These are phyloP conservation scores for Galemys pyrenaicus DNA, from an alignment of 2,113 vertebrate species.

Conservation along the genomic window DNA sequence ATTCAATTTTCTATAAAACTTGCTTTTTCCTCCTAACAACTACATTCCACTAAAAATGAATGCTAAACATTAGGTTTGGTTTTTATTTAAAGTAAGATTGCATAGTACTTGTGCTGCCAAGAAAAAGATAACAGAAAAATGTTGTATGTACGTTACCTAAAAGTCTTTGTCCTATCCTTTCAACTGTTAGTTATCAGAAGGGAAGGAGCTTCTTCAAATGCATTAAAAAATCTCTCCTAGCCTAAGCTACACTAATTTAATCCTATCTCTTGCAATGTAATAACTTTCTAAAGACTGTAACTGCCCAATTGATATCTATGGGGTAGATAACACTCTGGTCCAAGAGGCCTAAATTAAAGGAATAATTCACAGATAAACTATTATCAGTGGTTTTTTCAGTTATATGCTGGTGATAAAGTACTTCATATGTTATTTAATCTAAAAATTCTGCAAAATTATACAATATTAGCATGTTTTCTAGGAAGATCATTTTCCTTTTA, in stretches of 20 bases:
- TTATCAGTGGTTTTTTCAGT: neutral
- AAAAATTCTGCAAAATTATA: neutral
- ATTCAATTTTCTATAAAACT: neutral
- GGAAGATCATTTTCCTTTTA: neutral
- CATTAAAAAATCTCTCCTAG: neutral
- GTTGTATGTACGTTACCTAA: neutral
- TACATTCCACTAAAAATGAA: neutral
- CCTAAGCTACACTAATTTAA: neutral
- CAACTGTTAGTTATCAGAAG: neutral
- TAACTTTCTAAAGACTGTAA: neutral
- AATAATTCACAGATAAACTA: neutral
- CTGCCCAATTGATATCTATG: neutral
- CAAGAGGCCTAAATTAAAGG: neutral
- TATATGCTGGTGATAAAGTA: neutral
- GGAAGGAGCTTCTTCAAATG: neutral
- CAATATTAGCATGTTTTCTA: neutral
- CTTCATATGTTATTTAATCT: neutral
- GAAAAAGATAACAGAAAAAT: neutral
- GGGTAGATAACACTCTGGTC: neutral
- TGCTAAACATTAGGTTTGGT: neutral
- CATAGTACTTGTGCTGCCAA: neutral
- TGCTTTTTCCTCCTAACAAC: neutral
- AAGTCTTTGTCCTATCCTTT: neutral
- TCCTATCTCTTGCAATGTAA: neutral
- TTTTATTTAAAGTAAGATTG: constrained; percentile 12